phyloP scores from a whole-genome alignment of 2,797 vertebrate species.

The Gambusia yucatana region DNA sequence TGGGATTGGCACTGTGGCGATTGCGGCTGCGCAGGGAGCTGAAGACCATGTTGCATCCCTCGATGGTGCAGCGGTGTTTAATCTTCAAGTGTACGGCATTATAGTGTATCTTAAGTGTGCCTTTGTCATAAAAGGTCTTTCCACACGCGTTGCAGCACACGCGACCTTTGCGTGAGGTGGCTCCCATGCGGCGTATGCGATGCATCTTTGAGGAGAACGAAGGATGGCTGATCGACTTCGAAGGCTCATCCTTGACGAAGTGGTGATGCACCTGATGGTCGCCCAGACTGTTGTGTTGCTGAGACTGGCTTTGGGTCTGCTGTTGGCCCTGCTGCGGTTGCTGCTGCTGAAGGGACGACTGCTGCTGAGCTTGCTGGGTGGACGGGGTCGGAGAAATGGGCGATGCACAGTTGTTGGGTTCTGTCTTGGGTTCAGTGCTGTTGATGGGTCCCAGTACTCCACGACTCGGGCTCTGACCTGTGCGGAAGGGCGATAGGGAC shows the following conservation, averaged over 20 bases:
- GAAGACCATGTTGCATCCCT: constrained; percentile 97
- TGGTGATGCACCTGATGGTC: constrained; percentile 82
- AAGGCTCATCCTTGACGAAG: constrained; percentile 83
- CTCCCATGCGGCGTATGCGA: constrained; percentile 96
- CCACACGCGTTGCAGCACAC: constrained; percentile 98
- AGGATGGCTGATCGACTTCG: constrained; percentile 87
- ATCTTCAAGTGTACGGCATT: constrained; percentile 98
- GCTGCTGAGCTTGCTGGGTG: constrained; percentile 77
- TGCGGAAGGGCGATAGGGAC: constrained; percentile 92
- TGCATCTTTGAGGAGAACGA: constrained; percentile 98
- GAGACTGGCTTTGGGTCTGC: constrained; percentile 74
- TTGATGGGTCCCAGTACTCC: constrained; percentile 88
- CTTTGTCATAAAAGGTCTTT: constrained; percentile 92
- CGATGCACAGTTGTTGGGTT: constrained; percentile 89
- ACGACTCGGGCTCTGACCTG: constrained; percentile 89
- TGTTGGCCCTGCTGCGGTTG: constrained; percentile 75
- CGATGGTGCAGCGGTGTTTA: constrained; percentile 95
- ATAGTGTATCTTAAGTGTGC: constrained; percentile 98
- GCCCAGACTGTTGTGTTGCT: constrained; percentile 71
- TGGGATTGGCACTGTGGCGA: constrained; percentile 97
- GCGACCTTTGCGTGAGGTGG: constrained; percentile 95
- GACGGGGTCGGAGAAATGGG: constrained; percentile 91
- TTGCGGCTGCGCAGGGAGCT: constrained; percentile 96
- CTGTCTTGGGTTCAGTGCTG: constrained; percentile 94
- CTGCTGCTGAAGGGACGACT: constrained; percentile 78